Conservation (phyloP, 1,140 invertebrate species). For the Drosophila erecta region DNA sequence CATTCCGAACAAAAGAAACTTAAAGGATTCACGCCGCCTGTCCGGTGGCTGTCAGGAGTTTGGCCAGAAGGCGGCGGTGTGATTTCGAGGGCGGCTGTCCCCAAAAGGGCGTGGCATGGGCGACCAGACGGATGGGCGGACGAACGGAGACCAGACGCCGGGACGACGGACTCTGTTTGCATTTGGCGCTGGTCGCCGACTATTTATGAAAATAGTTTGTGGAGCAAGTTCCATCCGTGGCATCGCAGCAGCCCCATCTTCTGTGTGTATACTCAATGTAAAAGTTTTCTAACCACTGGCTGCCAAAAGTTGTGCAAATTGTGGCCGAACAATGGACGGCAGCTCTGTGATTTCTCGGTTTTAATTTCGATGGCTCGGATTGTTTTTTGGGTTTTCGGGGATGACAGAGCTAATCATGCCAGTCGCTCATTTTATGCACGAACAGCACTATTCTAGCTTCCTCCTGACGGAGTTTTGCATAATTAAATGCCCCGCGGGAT, state of each 20-base stretch:
- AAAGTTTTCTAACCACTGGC: constrained; percentile 74
- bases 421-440: constrained; percentile 39
- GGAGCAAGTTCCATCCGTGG: constrained; percentile 34
- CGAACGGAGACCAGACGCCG: constrained; percentile 30
- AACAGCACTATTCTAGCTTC: constrained; percentile 2
- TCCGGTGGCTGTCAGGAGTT: constrained; percentile 46
- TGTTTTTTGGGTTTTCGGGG: constrained; percentile 19
- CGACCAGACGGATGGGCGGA: too few species aligned
- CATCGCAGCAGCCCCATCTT: background rate
- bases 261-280: constrained; percentile 4
- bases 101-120: background rate
- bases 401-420: constrained; percentile 54
- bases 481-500: constrained; percentile 44
- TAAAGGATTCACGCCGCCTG: constrained; percentile 76
- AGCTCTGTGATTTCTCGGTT: constrained; percentile 73
- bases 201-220: constrained; percentile 82
- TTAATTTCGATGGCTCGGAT: constrained; percentile 69
- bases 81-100: constrained; percentile 11
- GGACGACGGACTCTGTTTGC: constrained; percentile 64
- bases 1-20: constrained; percentile 71
- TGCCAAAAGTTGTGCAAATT: constrained; percentile 78
- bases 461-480: constrained; percentile 33
- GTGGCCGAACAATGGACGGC: constrained; percentile 69
- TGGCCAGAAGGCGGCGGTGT: constrained; percentile 27
- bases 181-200: constrained; percentile 65